Conservation (phyloP, 2,888 invertebrate genomes). For the Synanthedon vespiformis region DNA sequence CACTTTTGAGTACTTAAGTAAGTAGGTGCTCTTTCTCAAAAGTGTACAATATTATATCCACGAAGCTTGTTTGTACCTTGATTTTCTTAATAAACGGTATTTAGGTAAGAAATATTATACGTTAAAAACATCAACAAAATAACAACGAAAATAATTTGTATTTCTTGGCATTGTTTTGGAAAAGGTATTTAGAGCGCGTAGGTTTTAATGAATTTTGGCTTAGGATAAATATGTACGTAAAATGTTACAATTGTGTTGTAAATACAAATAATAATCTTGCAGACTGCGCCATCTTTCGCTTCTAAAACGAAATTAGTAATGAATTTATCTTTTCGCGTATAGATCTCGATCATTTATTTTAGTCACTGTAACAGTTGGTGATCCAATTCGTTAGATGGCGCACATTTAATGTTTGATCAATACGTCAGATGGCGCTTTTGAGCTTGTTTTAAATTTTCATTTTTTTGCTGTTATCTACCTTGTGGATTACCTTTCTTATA, state of each 20-base stretch:
- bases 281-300: neutral
- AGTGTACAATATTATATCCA: too few species aligned
- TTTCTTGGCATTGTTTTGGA: neutral
- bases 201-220: neutral
- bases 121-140: neutral
- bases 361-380: too few species aligned
- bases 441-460: too few species aligned
- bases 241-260: neutral
- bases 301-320: neutral
- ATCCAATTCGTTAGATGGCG: neutral
- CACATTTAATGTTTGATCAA: neutral
- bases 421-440: neutral
- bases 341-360: too few species aligned
- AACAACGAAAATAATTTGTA: neutral
- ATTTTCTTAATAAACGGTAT: too few species aligned
- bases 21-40: too few species aligned
- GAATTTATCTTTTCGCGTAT: neutral
- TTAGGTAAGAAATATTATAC: neutral
- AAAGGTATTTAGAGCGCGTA: neutral
- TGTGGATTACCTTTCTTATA: too few species aligned
- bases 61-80: too few species aligned
- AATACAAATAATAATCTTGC: neutral
- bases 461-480: too few species aligned
- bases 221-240: neutral
- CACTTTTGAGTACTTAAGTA: too few species aligned